Evolutionary conservation across 2,797 vertebrate species (phyloP), one percentile per base, ranked within the genome.

Genomic region (Manis javanica): DNA sequence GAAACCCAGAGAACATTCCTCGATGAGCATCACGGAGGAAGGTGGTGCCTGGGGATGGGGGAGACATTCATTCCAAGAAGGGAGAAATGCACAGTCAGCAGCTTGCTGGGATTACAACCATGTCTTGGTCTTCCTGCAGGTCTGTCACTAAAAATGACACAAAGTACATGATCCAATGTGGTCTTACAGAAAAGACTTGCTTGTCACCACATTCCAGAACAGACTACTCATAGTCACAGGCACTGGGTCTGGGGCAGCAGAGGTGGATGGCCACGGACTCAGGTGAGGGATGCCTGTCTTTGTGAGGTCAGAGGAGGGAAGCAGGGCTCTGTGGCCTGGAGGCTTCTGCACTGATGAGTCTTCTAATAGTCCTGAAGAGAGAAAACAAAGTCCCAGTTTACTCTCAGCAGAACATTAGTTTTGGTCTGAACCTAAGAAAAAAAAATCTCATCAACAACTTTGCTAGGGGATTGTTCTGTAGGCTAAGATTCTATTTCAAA

Each of bases 321-420:
- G 96, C 94, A 94, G 96, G 92, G 89, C 96, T 97, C 97, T 97
- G 97, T 26, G 95, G 97, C 97, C 96, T 96, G 93, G 98, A 96
- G 82, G 97, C 97, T 96, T 98, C 98, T 93, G 97, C 59, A 79
- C 96, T 94, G 97, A 97, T 42, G 96, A 95, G 87, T 97, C 98
- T 97, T 98, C 97, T 99, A 99, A 98, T 99, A 99, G 97, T 99
- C 98, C 98, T 99, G 96, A 72, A 66, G 97, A 94, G 82, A 97
- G 84, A 97, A 92, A 97, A 91, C 79, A 75, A 77, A 82, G 87
- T 34, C 59, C 68, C 77, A 57, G 37, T 31, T 97, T 90, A 97
- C 42, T 91, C 46, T 75, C n/a, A 14, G 51, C 46, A 94, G 46
- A 94, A 84, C 55, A 81, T 0, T 19, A 49, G 21, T 92, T 81